phyloP scores from a whole-genome alignment of 2,888 invertebrate genomes.

The Zygaena filipendulae region DNA sequence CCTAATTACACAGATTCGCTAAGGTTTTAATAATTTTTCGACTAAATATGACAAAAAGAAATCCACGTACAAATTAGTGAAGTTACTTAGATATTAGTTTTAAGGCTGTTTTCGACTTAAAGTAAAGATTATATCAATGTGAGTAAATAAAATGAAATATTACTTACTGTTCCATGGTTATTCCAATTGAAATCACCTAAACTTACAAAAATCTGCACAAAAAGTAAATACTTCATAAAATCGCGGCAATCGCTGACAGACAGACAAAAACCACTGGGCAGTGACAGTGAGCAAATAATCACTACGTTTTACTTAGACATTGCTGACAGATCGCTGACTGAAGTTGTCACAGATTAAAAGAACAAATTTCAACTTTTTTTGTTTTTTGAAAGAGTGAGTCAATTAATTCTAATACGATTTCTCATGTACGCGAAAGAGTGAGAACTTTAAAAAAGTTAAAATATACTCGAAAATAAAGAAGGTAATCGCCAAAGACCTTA shows the following conservation, averaged over 20 bases:
- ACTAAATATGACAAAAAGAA: too few relatives aligned
- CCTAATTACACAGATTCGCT: too few relatives aligned
- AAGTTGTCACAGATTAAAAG: slow-evolving; percentile 5
- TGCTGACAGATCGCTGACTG: too few relatives aligned
- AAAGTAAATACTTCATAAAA: background rate
- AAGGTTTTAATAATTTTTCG: too few relatives aligned
- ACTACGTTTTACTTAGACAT: too few relatives aligned
- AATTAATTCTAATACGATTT: slow-evolving; percentile 3
- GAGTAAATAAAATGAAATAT: too few relatives aligned
- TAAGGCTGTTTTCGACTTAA: slow-evolving; percentile 5
- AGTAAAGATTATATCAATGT: too few relatives aligned
- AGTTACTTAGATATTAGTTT: slow-evolving; percentile 4
- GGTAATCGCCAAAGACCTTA: too few relatives aligned
- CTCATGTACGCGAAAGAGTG: slow-evolving; percentile 1
- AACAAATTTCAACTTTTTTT: slow-evolving; percentile 5
- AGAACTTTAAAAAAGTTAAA: background rate
- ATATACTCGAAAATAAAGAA: slow-evolving; percentile 1
- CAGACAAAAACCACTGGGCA: too few relatives aligned
- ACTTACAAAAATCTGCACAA: slow-evolving; percentile 1
- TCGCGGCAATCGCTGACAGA: slow-evolving; percentile 4
- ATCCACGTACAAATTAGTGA: too few relatives aligned
- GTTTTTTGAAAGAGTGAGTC: slow-evolving; percentile 1
- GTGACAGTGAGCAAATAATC: too few relatives aligned
- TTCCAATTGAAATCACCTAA: slow-evolving; percentile 5
- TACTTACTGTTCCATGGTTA: too few relatives aligned